A percentile compares a stretch with the other conserved stretches of the same genome.
phyloP scores from a whole-genome alignment of 2,888 invertebrate species.

The Apamea sordens region DNA sequence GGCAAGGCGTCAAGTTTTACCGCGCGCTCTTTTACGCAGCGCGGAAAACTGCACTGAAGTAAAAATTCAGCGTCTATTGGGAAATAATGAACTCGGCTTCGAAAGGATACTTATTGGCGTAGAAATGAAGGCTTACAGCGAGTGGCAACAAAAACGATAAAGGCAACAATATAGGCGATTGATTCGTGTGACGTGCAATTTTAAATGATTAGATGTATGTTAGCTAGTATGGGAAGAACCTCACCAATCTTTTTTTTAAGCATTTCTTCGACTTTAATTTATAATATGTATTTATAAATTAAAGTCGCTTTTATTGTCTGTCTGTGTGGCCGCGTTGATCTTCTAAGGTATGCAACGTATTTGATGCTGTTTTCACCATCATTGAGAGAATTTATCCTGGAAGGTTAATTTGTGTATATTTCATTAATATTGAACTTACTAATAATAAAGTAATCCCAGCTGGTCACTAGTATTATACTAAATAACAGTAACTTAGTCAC shows the following conservation, averaged over 20 bases:
- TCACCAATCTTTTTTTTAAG: neutral
- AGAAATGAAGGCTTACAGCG: neutral
- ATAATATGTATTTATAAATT: too few relatives aligned
- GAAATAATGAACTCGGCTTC: constrained; percentile 20
- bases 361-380: too few relatives aligned
- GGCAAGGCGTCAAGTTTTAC: constrained; percentile 13
- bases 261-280: too few relatives aligned
- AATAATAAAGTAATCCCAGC: neutral
- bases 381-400: too few relatives aligned
- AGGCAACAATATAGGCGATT: neutral
- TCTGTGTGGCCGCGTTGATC: too few relatives aligned
- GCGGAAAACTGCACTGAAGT: neutral
- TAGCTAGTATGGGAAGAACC: neutral
- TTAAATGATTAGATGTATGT: neutral
- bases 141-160: neutral
- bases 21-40: constrained; percentile 11
- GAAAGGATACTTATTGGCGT: neutral
- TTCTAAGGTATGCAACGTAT: too few relatives aligned
- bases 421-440: neutral
- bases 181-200: neutral
- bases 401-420: too few relatives aligned
- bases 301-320: too few relatives aligned
- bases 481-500: neutral
- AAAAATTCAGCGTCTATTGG: constrained; percentile 22
- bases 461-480: neutral